Evolutionary conservation across 2,888 invertebrate species (phyloP).

Genomic region (Platycnemis pennipes): DNA sequence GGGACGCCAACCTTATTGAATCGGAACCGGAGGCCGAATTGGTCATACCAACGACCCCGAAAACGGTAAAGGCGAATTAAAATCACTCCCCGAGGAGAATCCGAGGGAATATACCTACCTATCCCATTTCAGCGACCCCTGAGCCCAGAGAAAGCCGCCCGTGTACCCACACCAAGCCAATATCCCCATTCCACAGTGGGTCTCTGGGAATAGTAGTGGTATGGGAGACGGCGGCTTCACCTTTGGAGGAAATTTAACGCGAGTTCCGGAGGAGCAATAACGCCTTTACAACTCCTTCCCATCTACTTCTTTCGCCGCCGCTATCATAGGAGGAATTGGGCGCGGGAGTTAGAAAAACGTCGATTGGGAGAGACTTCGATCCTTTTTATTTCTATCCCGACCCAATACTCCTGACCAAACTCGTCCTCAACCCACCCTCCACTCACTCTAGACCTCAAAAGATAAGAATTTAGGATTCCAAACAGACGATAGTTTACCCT

Average conservation of each 20-base stretch:
- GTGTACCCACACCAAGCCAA: not conserved
- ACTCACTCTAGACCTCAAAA: constrained; percentile 34
- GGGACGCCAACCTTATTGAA: constrained; percentile 9
- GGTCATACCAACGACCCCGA: not conserved
- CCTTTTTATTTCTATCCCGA: not conserved
- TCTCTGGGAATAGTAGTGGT: not conserved
- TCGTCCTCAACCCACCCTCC: not conserved
- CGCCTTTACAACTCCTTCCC: constrained; percentile 21
- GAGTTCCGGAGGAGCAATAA: not conserved
- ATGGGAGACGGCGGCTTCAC: not conserved
- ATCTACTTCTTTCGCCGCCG: not conserved
- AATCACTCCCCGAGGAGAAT: not conserved
- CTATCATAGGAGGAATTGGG: constrained; percentile 11
- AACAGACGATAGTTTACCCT: constrained; percentile 45
- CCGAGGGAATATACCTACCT: not conserved
- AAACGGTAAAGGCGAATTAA: not conserved
- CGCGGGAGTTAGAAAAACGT: not conserved
- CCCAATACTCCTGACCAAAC: not conserved
- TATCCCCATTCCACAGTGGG: not conserved
- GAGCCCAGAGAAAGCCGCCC: not conserved
- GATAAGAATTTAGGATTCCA: constrained; percentile 46
- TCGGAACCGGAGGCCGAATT: not conserved
- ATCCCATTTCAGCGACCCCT: not conserved
- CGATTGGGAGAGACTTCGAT: not conserved
- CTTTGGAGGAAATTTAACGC: not conserved